These are phyloP conservation scores for Stegostoma tigrinum DNA, from an alignment of 2,113 vertebrate genomes.

Conservation along the genomic window DNA sequence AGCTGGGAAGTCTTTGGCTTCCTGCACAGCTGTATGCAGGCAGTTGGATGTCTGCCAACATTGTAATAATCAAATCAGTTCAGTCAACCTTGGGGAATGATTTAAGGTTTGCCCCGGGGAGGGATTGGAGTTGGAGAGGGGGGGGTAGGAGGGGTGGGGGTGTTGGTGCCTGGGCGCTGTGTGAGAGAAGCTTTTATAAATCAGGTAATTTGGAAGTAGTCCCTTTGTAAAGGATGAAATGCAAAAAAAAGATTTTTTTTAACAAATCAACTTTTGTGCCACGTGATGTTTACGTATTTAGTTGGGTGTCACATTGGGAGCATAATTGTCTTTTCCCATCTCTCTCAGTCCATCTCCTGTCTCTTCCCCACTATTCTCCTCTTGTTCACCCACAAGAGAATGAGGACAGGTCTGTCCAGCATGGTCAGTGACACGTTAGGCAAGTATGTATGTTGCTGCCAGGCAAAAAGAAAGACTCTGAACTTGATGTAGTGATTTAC, in stretches of 20 bases:
- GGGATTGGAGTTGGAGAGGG: too few species aligned
- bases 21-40: neutral
- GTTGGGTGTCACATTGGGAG: neutral
- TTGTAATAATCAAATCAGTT: conserved; percentile 7
- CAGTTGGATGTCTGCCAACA: neutral
- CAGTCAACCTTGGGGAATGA: conserved; percentile 19
- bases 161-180: neutral
- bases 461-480: neutral
- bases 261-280: neutral
- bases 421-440: neutral
- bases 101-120: conserved; percentile 5
- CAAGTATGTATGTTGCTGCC: neutral
- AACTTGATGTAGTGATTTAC: neutral
- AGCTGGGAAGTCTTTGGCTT: neutral
- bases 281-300: neutral
- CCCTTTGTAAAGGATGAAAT: conserved; percentile 7
- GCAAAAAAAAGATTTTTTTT: neutral
- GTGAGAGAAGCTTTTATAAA: neutral
- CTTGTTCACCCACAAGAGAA: neutral
- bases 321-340: neutral
- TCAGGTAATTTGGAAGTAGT: conserved; percentile 2
- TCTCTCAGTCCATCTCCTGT: neutral
- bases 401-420: neutral
- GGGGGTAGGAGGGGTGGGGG: too few species aligned
- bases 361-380: neutral